These are phyloP conservation scores for Streptopelia turtur DNA, from an alignment of 2,797 vertebrate genomes.

Conservation along the genomic window DNA sequence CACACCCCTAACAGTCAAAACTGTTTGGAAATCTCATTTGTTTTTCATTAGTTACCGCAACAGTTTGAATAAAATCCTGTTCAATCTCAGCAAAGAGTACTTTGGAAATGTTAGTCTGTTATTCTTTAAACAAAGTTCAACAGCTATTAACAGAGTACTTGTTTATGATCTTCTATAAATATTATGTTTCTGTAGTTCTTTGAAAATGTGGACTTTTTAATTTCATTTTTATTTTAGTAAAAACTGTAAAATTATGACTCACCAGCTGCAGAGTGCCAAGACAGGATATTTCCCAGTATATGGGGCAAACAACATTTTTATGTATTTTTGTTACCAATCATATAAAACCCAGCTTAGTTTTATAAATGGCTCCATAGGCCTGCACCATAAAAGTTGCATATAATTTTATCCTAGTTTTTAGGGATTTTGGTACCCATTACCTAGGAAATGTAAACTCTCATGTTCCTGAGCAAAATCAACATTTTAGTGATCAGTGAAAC, in stretches of 20 bases:
- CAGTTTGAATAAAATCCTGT: conserved; percentile 74
- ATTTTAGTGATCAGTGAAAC: conserved; percentile 22
- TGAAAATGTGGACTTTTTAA: conserved; percentile 70
- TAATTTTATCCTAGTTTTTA: conserved; percentile 62
- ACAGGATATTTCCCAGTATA: conserved; percentile 66
- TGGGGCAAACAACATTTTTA: conserved; percentile 55
- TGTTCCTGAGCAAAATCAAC: conserved; percentile 36
- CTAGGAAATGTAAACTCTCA: conserved; percentile 41
- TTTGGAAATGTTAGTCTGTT: conserved; percentile 73
- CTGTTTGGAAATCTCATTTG: conserved; percentile 72
- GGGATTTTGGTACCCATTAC: conserved; percentile 30
- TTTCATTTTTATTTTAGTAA: conserved; percentile 74
- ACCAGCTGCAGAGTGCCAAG: conserved; percentile 49
- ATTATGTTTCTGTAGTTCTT: conserved; percentile 63
- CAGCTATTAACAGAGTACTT: conserved; percentile 70
- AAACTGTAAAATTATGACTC: conserved; percentile 68
- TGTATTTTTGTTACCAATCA: conserved; percentile 64
- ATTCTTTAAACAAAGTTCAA: conserved; percentile 64
- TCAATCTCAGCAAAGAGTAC: conserved; percentile 72
- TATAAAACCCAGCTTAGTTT: conserved; percentile 65
- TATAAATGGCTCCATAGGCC: conserved; percentile 55
- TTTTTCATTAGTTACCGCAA: conserved; percentile 75
- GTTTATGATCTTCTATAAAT: conserved; percentile 69
- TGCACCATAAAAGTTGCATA: conserved; percentile 43
- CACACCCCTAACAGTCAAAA: conserved; percentile 70